Base-by-base conservation (phyloP, 2,797 vertebrate species). In the Microcaecilia unicolor region DNA sequence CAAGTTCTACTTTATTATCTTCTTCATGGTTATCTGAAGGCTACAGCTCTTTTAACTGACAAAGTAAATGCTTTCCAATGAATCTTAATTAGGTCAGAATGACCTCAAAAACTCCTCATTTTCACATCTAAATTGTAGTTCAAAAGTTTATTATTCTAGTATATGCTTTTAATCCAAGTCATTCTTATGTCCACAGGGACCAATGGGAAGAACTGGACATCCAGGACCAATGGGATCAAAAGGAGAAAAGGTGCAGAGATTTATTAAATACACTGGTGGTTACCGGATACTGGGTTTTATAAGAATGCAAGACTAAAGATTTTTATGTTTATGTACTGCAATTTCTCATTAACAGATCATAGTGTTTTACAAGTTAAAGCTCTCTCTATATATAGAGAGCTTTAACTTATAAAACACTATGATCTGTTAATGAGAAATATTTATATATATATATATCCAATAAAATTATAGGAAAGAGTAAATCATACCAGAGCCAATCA, bases 241-340 rank as follows among this genome's bases (percentile, higher is more conserved):
- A 68, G 95, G 95, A 44, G 92, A 95, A 50, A 91, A 83, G 80
- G 95, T 98, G 87, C 53, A 20, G 14, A 31, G 19, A 41, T n/a
- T n/a, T n/a, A n/a, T n/a, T n/a, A n/a, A n/a, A n/a, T n/a, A n/a
- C n/a, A n/a, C n/a, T n/a, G n/a, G n/a, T n/a, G n/a, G n/a, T n/a
- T n/a, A n/a, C n/a, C n/a, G n/a, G n/a, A n/a, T n/a, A n/a, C n/a
- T n/a, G n/a, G n/a, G n/a, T n/a, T n/a, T n/a, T n/a, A n/a, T n/a
- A n/a, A n/a, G n/a, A n/a, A n/a, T n/a, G n/a, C n/a, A n/a, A n/a
- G n/a, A n/a, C n/a, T n/a, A n/a, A n/a, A n/a, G n/a, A n/a, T n/a
- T n/a, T n/a, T n/a, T n/a, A n/a, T n/a, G n/a, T n/a, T n/a, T n/a
- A n/a, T n/a, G n/a, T n/a, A n/a, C n/a, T n/a, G n/a, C n/a, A n/a